Base-by-base conservation (phyloP, 2,797 vertebrate species). In the Cynopterus sphinx region DNA sequence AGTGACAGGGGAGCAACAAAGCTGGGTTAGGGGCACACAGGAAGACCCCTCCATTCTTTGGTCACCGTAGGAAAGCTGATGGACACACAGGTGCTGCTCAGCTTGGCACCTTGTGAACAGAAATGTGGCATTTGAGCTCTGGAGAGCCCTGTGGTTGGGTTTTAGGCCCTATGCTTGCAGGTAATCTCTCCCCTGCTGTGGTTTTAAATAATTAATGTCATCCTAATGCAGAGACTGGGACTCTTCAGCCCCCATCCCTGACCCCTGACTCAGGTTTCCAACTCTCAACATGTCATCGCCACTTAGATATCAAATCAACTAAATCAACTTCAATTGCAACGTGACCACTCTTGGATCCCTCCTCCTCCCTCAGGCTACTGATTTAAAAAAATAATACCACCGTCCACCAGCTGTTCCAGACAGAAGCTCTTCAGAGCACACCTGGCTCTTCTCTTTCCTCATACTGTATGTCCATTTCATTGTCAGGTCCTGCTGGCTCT, bases 11-110 rank as follows among this genome's bases (percentile, higher is more conserved):
- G 19, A 36, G 16, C 17, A 2, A 21, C 49, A 10, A 3, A 41
- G n/a, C 1, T 6, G n/a, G 75, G 33, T 7, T 43, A 17, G 31
- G 6, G 59, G 5, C 9, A 2, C 6, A 1, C 0, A 1, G 31
- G 63, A 78, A 67, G 74, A 46, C 2, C 11, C n/a, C 0, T 3
- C 2, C 2, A 13, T 39, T 46, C 36, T 43, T 71, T 22, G 19
- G 15, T 5, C 11, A 3, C 36, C n/a, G 6, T 3, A 22, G 24
- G 15, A 12, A 10, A 43, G 15, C 22, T 9, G 19, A 43, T 19
- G 61, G 28, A 11, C 19, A 1, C 0, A 2, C 3, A 21, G 19
- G 31, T 3, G 3, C 13, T 31, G 28, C 22, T 36, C 13, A 46
- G 22, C 11, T 12, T 49, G 53, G 22, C 49, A 12, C 6, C n/a